phyloP scores from a whole-genome alignment of 2,797 vertebrate genomes.

The Euphonia xanthogaster region DNA sequence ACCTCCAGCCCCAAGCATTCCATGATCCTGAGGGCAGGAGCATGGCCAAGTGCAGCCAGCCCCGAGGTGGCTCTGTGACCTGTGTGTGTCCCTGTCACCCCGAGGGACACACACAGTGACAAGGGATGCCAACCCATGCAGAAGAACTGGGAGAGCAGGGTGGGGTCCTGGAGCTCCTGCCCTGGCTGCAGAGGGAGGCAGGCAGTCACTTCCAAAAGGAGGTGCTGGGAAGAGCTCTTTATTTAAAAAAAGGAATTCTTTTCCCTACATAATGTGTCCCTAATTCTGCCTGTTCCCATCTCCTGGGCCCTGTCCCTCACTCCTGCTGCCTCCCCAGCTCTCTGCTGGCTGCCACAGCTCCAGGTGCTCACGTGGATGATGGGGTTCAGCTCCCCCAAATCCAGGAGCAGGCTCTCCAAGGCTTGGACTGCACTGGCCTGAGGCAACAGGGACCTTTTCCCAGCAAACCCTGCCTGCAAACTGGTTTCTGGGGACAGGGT shows the following conservation, averaged over 20 bases:
- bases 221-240: neutral
- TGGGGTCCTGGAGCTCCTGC: neutral
- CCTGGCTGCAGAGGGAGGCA: neutral
- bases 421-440: neutral
- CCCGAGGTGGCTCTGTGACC: neutral
- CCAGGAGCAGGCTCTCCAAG: neutral
- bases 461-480: neutral
- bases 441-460: neutral
- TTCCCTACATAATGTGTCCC: neutral
- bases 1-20: neutral
- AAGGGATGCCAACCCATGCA: neutral
- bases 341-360: neutral
- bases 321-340: neutral
- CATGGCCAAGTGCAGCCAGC: accelerated
- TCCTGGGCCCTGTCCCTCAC: neutral
- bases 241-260: neutral
- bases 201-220: neutral
- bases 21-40: neutral
- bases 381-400: neutral
- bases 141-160: neutral
- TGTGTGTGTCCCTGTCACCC: accelerated
- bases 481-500: neutral
- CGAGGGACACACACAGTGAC: neutral
- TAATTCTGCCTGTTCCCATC: neutral
- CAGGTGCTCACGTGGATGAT: accelerated